Base-by-base conservation (phyloP, 2,797 vertebrate species). In the Microchirus variegatus region DNA sequence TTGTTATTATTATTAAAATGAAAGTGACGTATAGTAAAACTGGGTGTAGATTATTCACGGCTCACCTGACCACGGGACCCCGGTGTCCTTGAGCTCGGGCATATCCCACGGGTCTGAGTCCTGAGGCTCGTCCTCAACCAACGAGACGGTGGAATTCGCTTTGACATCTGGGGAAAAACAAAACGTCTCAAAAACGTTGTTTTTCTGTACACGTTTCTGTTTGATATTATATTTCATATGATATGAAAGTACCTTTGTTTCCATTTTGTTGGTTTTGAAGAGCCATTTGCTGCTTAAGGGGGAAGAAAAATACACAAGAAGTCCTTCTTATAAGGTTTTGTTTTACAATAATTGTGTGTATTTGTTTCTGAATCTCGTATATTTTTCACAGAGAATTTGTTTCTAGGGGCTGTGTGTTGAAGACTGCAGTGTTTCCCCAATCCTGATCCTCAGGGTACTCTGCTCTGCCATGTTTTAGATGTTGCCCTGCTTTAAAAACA, bases 231-330 rank as follows among this genome's bases (percentile, higher is more conserved):
- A 11, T 19, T 9, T 19, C 17, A 9, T 14, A 40, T 13, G 10
- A 19, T 38, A 9, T 13, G 63, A 46, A 44, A 61, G 26, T 81
- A 92, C 91, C 86, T 49, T 81, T 81, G 44, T 38, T 59, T 11
- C n/a, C n/a, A 12, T 83, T 76, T 85, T 89, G 53, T 59, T 95
- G 91, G 3, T 90, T 92, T 86, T 91, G 88, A 67, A 93, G 89
- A 81, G 89, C 90, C 94, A 94, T 94, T 80, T 66, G 78, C 95
- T 97, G n/a, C n/a, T n/a, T n/a, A n/a, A n/a, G n/a, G n/a, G n/a
- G 76, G 49, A 73, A 83, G 59, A 53, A 3, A 54, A 11, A 68
- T 4, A 13, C 14, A 8, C n/a, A 8, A 1, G 13, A 10, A 38
- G 1, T 15, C 31, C 1, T 22, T n/a, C n/a, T 12, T 16, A 37